Evolutionary conservation across 2,888 invertebrate species (phyloP).

Genomic region (Exocentrus adspersus): DNA sequence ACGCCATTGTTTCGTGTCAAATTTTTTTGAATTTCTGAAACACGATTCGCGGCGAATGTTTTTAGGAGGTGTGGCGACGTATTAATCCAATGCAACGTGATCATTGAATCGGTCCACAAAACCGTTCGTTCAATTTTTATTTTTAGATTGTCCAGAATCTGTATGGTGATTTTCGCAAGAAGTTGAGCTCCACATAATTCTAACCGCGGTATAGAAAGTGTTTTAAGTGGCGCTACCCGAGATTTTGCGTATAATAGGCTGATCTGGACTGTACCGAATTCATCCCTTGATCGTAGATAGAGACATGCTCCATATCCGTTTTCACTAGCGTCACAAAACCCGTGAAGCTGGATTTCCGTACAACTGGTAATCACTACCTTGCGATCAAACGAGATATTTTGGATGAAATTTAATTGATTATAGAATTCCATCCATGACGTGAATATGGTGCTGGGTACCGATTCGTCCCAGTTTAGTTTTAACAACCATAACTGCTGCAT

Average conservation of each 20-base stretch:
- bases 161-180: background rate
- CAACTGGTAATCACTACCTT: background rate
- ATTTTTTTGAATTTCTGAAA: conserved; percentile 37
- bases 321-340: background rate
- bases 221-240: background rate
- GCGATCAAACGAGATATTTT: background rate
- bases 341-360: background rate
- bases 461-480: background rate
- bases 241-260: conserved; percentile 16
- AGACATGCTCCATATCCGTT: background rate
- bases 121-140: background rate
- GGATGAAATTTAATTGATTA: background rate
- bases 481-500: background rate
- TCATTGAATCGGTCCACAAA: conserved; percentile 16
- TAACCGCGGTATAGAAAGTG: background rate
- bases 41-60: conserved; percentile 37
- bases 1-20: conserved; percentile 23
- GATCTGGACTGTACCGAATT: background rate
- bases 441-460: background rate
- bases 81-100: conserved; percentile 38
- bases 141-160: background rate
- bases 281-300: background rate
- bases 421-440: background rate
- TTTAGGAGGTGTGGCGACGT: conserved; percentile 28
- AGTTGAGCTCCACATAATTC: background rate